phyloP scores from a whole-genome alignment of 2,113 vertebrate species.

The Raja brachyura region DNA sequence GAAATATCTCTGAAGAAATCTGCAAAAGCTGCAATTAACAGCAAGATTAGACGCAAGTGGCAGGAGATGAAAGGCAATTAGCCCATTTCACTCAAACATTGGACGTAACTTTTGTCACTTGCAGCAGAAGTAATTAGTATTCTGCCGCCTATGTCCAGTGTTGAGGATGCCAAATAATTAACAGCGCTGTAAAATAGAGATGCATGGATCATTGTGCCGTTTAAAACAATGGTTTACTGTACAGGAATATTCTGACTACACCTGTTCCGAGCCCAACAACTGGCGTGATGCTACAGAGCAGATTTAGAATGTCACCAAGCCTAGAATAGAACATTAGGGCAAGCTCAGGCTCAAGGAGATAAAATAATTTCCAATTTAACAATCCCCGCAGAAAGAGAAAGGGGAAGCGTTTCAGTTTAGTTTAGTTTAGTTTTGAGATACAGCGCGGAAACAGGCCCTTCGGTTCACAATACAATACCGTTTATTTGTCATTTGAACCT shows the following conservation, averaged over 20 bases:
- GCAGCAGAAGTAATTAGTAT: neutral
- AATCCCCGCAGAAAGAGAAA: neutral
- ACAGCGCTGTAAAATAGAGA: neutral
- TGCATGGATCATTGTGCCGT: neutral
- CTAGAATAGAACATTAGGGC: neutral
- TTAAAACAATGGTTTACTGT: neutral
- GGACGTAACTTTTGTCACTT: constrained; percentile 16
- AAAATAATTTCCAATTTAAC: neutral
- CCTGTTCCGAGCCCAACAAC: neutral
- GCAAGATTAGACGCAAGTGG: constrained; percentile 4
- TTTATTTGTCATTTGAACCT: too few relatives aligned
- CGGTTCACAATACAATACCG: too few relatives aligned
- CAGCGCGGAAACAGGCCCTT: too few relatives aligned
- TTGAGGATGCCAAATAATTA: neutral
- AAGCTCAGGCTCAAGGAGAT: neutral
- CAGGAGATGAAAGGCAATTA: neutral
- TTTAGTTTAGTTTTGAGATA: too few relatives aligned
- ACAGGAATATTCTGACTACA: neutral
- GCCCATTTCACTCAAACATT: neutral
- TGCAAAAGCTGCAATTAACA: constrained; percentile 13
- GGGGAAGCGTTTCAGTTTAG: neutral
- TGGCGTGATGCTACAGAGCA: neutral
- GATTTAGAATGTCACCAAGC: neutral
- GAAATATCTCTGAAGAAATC: neutral
- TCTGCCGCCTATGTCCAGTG: neutral